Percentiles rank a stretch among this genome's conserved stretches.
phyloP scores from a whole-genome alignment of 2,888 invertebrate genomes.

The Xylocampa areola region DNA sequence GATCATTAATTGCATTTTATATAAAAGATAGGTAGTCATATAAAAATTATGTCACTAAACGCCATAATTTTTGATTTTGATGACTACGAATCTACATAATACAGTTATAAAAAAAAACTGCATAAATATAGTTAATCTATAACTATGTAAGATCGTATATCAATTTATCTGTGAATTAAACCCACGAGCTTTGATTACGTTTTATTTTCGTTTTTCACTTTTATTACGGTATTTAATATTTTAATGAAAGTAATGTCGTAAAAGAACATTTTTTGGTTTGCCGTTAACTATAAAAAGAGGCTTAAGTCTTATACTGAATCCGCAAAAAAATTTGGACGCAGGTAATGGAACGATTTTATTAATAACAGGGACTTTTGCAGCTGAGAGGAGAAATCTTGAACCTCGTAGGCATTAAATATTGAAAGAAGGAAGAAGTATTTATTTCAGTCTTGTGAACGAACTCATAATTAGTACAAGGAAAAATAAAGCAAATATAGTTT shows the following conservation, averaged over 20 bases:
- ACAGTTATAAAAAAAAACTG: conserved; percentile 34
- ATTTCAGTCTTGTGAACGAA: no score
- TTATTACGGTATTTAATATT: conserved; percentile 44
- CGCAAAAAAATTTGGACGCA: conserved; percentile 29
- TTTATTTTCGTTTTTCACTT: conserved; percentile 42
- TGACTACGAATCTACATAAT: conserved; percentile 5
- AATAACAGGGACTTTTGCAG: conserved; percentile 26
- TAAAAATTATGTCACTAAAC: conserved; percentile 30
- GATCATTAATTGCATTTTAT: conserved; percentile 26
- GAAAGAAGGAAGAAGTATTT: no score
- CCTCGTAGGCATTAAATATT: no score
- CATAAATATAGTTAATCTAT: conserved; percentile 23
- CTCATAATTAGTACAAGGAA: no score
- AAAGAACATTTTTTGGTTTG: conserved; percentile 47
- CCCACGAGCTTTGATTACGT: conserved; percentile 31
- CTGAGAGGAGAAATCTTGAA: no score
- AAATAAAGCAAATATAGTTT: no score
- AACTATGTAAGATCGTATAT: conserved; percentile 15
- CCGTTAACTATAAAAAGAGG: conserved; percentile 39
- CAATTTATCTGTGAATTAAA: conserved; percentile 26
- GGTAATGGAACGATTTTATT: conserved; percentile 24
- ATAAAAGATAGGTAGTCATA: conserved; percentile 21
- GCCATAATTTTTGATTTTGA: conserved; percentile 32
- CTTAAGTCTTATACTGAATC: conserved; percentile 47
- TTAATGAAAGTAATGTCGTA: conserved; percentile 57